phyloP scores from a whole-genome alignment of 2,797 vertebrate genomes.

The Acipenser oxyrinchus region DNA sequence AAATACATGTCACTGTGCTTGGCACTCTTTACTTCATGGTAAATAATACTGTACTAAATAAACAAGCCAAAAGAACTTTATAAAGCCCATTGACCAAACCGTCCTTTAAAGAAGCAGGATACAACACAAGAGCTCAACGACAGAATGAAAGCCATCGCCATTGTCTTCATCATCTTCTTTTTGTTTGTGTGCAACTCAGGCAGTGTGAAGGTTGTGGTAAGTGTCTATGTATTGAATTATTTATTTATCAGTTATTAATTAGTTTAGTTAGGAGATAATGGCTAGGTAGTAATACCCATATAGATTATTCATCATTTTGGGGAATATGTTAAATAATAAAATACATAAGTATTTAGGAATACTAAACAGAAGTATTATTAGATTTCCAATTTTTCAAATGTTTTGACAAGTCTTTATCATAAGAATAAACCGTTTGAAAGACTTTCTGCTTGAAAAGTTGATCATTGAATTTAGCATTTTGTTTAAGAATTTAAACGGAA shows the following conservation, averaged over 20 bases:
- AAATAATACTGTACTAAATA: slow-evolving; percentile 29
- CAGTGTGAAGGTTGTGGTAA: slow-evolving; percentile 21
- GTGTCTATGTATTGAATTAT: slow-evolving; percentile 2
- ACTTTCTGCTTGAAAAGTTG: too few relatives aligned
- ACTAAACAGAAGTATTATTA: too few relatives aligned
- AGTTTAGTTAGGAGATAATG: background rate
- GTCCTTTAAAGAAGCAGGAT: too few relatives aligned
- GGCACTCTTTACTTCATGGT: background rate
- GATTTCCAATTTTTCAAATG: too few relatives aligned
- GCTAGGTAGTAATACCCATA: background rate
- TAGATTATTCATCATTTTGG: background rate
- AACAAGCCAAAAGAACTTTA: slow-evolving; percentile 17
- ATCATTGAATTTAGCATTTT: too few relatives aligned
- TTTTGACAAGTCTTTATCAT: too few relatives aligned
- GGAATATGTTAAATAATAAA: background rate
- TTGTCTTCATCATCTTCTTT: slow-evolving; percentile 10
- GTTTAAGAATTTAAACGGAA: too few relatives aligned
- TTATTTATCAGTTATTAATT: background rate
- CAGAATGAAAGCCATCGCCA: slow-evolving; percentile 19
- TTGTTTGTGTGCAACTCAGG: slow-evolving; percentile 18
- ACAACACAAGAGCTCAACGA: too few relatives aligned
- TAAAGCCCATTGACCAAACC: slow-evolving; percentile 4
- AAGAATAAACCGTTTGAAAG: too few relatives aligned
- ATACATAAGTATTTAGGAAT: too few relatives aligned
- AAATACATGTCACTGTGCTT: background rate